Conservation (phyloP, 2,797 vertebrate species). For the Euthynnus affinis region DNA sequence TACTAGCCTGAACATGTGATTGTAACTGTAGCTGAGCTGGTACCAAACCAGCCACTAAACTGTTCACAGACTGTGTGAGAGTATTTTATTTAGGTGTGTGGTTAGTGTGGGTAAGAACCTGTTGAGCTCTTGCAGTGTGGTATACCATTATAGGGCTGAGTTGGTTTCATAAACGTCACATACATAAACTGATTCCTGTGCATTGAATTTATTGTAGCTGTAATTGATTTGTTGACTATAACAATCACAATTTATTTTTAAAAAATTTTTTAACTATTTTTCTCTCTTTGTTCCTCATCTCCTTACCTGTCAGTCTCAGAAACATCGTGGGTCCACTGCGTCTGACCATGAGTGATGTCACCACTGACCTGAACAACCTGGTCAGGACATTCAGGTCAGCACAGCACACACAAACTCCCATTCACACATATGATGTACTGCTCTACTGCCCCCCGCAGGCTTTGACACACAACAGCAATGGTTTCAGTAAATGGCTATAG, state of each 20-base stretch:
- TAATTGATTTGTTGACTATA: background rate
- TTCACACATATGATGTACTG: constrained; percentile 2
- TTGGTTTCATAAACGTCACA: background rate
- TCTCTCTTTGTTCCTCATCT: background rate
- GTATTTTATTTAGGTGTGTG: background rate
- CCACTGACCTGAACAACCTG: constrained; percentile 80
- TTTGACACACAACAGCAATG: background rate
- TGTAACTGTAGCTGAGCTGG: background rate
- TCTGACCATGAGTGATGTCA: constrained; percentile 82
- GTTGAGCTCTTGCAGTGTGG: background rate
- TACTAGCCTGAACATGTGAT: background rate
- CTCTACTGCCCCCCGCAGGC: constrained; percentile 44
- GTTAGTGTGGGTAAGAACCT: background rate
- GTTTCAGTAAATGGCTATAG: background rate
- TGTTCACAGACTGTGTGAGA: background rate
- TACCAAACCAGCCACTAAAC: background rate
- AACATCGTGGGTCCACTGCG: constrained; percentile 79
- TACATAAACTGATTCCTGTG: background rate
- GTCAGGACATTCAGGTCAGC: constrained; percentile 87
- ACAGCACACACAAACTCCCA: background rate
- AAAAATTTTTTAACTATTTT: background rate
- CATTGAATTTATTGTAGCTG: background rate
- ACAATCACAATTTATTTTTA: too few species aligned
- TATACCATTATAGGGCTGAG: background rate
- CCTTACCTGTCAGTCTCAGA: constrained; percentile 57